phyloP scores from a whole-genome alignment of 2,113 vertebrate species.

The Poeciliopsis prolifica region DNA sequence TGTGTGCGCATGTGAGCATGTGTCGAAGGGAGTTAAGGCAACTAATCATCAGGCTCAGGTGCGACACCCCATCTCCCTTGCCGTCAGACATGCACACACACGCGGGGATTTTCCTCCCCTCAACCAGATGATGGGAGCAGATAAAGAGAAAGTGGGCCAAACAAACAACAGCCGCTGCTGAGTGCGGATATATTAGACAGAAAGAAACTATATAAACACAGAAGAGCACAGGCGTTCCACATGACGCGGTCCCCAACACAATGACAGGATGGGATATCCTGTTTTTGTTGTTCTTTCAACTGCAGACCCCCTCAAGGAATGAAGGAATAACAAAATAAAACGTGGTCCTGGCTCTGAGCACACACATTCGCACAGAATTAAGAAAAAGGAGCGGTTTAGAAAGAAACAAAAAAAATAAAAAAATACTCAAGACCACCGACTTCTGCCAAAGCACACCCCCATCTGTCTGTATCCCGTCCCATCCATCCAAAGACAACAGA shows the following conservation, averaged over 20 bases:
- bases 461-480: constrained; percentile 46
- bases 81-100: constrained; percentile 30
- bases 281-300: constrained; percentile 63
- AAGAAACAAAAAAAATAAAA: background rate
- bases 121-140: constrained; percentile 69
- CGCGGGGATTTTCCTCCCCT: constrained; percentile 59
- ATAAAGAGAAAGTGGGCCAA: constrained; percentile 73
- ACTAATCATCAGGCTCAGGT: constrained; percentile 72
- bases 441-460: constrained; percentile 29
- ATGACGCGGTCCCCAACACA: constrained; percentile 30
- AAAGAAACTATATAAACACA: constrained; percentile 33
- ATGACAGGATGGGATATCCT: constrained; percentile 60
- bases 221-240: constrained; percentile 39
- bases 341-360: constrained; percentile 26
- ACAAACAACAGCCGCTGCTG: constrained; percentile 66
- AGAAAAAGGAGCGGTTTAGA: constrained; percentile 13
- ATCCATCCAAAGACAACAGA: constrained; percentile 57
- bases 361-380: constrained; percentile 33
- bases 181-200: constrained; percentile 63
- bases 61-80: constrained; percentile 50
- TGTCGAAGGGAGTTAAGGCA: constrained; percentile 38
- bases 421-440: constrained; percentile 25
- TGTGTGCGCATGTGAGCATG: constrained; percentile 25
- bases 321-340: constrained; percentile 28
- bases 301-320: constrained; percentile 9